Percentiles rank a stretch among this genome's conserved stretches.
Evolutionary conservation across 2,888 invertebrate species (phyloP).

Genomic region (Apamea monoglypha): DNA sequence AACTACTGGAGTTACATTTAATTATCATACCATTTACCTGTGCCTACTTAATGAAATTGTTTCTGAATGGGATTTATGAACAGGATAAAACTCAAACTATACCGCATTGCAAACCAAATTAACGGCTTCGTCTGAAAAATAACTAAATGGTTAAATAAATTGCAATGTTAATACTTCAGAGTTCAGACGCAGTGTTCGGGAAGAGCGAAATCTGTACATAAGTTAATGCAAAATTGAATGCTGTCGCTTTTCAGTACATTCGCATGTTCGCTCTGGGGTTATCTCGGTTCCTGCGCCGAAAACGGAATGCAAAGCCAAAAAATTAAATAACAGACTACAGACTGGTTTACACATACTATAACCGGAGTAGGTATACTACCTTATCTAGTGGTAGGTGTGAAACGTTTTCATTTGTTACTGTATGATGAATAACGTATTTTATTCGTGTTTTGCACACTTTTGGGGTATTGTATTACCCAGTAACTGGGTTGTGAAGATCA

Average conservation of each 20-base stretch:
- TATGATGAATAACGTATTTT: not conserved
- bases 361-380: not conserved
- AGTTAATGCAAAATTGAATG: not conserved
- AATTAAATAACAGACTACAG: not conserved
- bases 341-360: not conserved
- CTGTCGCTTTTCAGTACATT: conserved; percentile 11
- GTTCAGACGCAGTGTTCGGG: not conserved
- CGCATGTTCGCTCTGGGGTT: not conserved
- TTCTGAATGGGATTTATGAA: conserved; percentile 27
- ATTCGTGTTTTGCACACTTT: not conserved
- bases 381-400: not conserved
- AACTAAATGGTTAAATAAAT: not conserved
- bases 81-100: conserved; percentile 7
- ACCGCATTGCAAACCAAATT: not conserved
- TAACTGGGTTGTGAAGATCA: not conserved
- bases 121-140: not conserved
- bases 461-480: not conserved
- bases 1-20: not conserved
- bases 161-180: not conserved
- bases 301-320: conserved; percentile 7
- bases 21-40: conserved; percentile 2
- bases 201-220: not conserved
- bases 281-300: conserved; percentile 4
- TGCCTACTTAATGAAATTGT: conserved; percentile 9
- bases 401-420: not conserved